Base-by-base conservation (phyloP, 2,113 vertebrate species). In the Orthonyx spaldingii region DNA sequence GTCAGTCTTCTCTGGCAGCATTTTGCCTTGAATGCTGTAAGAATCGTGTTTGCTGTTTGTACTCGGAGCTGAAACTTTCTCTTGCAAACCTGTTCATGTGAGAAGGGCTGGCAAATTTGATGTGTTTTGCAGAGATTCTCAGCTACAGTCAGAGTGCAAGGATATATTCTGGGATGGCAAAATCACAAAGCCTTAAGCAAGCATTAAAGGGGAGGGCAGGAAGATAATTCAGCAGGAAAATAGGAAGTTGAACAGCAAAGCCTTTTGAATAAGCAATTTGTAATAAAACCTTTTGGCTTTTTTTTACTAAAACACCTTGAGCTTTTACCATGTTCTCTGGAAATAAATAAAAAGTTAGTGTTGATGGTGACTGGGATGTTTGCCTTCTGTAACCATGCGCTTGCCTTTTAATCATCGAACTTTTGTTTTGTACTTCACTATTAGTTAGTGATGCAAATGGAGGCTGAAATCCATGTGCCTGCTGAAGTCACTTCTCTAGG, bases 401-500 rank as follows among this genome's bases (percentile, higher is more conserved):
- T 86, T 76, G 41, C 72, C 65, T 87, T 90, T 79, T 70, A 93
- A 94, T 91, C 49, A 15, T 80, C 3, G 12, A 95, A 87, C 93
- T 93, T 95, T 55, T 59, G 47, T 42, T 79, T 93, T 76, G 77
- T 65, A 79, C 93, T 95, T 95, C 68, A 24, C 84, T 83, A 24
- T 79, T 95, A 93, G 94, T 94, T 93, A 85, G 86, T 92, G 95
- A 97, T 97, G 95, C 97, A 94, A 96, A 97, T 97, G 93, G 80
- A 93, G 96, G 82, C 89, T 87, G 95, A 97, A 97, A 98, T 94
- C 94, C 95, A 79, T 80, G 93, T 96, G 93, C 91, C 96, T 97
- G 96, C 93, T 60, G 96, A 97, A 98, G 96, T 95, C 95, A 75
- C 97, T 97, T 97, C 97, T 92, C 85, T 75, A 59, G 95, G 94